Evolutionary conservation across 2,113 vertebrate genomes (phyloP), one percentile per base, ranked within the genome.

Genomic region (Lampris megalopsis): DNA sequence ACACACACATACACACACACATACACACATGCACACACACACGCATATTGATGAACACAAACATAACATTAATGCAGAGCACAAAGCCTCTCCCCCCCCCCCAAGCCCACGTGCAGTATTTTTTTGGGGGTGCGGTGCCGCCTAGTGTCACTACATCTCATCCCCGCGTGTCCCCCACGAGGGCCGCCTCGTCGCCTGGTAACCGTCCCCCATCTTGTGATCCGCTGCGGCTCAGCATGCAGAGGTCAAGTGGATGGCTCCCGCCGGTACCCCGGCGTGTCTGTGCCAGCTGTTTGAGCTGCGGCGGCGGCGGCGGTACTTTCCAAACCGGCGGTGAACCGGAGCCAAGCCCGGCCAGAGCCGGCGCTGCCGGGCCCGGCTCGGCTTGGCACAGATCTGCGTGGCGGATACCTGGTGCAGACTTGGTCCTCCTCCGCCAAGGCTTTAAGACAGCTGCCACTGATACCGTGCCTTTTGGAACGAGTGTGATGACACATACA

Each of bases 251-350:
- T 83, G 75, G 59, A 59, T 64, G 5, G 75, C 54, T 82, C 35
- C 64, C 57, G 59, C 35, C 11, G 43, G 45, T 43, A 42, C 57
- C 24, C 68, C 43, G 63, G 81, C 53, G 68, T 24, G 24, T 71
- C 42, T 76, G 38, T 71, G 63, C 77, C 82, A 86, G 80, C 84
- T 84, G 75, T 74, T 84, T 81, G 68, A 71, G 80, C 57, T 64
- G 24, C 24, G 24, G 24, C 24, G 24, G 24, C 24, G 24, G 24
- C 24, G 24, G 24, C 9, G 49, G 60, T 47, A 38, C 4, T 53
- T 62, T 69, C 65, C 54, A 76, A 68, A 40, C 47, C 24, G 50
- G 54, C 56, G 24, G 13, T 4, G 35, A 3, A 35, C 13, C 35
- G 53, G 9, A 37, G 58, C 61, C 43, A 42, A 72, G 52, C 57